Percentiles rank a stretch among this genome's conserved stretches.
phyloP scores from a whole-genome alignment of 2,113 vertebrate species.

The Haemorhous mexicanus region DNA sequence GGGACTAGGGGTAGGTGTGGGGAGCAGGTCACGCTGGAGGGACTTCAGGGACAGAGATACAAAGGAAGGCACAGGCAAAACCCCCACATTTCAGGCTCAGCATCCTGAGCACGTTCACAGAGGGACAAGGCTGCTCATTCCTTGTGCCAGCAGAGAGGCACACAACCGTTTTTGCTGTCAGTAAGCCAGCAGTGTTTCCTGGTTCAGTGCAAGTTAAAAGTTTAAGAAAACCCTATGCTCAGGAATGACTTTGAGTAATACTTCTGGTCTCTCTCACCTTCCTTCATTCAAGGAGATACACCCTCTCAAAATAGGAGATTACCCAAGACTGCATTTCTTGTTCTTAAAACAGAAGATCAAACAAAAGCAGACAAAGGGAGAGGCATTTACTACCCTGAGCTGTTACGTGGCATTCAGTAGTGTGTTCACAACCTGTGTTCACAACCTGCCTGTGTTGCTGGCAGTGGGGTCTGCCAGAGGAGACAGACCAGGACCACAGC shows the following conservation, averaged over 20 bases:
- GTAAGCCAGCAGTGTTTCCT: background rate
- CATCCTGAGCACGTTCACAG: accelerated
- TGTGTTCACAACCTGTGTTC: background rate
- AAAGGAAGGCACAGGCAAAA: background rate
- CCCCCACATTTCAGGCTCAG: accelerated
- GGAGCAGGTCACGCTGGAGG: background rate
- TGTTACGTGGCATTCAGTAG: background rate
- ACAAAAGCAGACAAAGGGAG: background rate
- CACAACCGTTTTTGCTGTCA: background rate
- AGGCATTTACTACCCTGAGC: background rate
- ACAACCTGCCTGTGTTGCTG: background rate
- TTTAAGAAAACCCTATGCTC: background rate
- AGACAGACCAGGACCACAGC: background rate
- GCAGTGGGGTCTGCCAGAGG: background rate
- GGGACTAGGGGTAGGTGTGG: accelerated
- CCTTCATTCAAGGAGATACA: background rate
- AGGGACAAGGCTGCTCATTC: accelerated
- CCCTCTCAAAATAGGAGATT: background rate
- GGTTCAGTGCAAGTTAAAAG: background rate
- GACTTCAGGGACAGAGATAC: accelerated
- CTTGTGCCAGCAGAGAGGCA: background rate
- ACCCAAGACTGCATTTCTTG: background rate
- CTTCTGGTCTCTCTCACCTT: background rate
- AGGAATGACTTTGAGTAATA: background rate
- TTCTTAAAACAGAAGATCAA: background rate